Evolutionary conservation across 2,113 vertebrate species (phyloP), one percentile per base, ranked within the genome.

Genomic region (Oncorhynchus masou): DNA sequence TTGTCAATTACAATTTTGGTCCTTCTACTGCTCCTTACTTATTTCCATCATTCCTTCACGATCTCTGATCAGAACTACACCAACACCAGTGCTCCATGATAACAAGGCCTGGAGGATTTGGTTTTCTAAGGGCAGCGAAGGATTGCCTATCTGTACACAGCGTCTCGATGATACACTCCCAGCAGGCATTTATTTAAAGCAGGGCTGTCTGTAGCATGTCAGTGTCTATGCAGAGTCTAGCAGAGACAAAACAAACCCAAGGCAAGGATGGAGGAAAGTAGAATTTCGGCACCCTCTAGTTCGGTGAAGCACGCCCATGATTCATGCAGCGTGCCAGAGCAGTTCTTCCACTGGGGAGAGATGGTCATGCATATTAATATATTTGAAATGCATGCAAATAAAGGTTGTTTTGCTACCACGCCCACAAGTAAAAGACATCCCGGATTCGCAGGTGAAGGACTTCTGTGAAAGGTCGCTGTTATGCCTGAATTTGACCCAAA

Each of bases 81-180:
- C 24, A 11, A 19, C 54, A 31, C 20, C 60, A 49, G 70, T 29
- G 12, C 34, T 24, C 70, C 57, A 66, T 51, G 74, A 77, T 79
- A 79, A 79, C 39, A 83, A 57, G 71, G n/a, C 67, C 73, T 54
- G 48, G 25, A 73, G 81, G 70, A 70, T 72, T 67, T 68, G 22
- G 69, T 49, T 62, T 65, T 82, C 77, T 68, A 34, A 25, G 4
- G 25, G 34, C 6, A 20, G 22, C 75, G 74, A 79, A 48, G 70
- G 71, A 83, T 71, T 64, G 66, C 54, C 70, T 31, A 15, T 45
- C 74, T 49, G 24, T 59, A 22, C 48, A 51, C 67, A 62, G 25
- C 27, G 60, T 60, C 65, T 68, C 22, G 16, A 49, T 71, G 71
- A 74, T 57, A 39, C 22, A 29, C 49, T 69, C 79, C 68, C 83